Conservation (phyloP, 2,113 vertebrate genomes). For the Capreolus pygargus region DNA sequence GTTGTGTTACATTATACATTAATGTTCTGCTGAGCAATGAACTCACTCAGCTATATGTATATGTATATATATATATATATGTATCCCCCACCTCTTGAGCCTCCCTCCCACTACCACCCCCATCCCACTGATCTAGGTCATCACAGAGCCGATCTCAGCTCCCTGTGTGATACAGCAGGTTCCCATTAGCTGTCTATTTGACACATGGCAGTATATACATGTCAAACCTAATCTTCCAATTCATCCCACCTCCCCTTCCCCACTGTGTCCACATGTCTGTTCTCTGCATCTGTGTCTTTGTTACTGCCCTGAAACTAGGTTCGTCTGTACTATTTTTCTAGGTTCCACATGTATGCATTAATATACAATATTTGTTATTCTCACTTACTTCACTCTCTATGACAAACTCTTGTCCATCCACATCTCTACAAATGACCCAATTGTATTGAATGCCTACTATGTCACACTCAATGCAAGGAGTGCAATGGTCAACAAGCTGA, state of each 20-base stretch:
- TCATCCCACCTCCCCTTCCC: neutral
- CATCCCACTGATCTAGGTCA: neutral
- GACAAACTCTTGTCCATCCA: neutral
- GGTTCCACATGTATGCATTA: neutral
- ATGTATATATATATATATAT: neutral
- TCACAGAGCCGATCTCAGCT: neutral
- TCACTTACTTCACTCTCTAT: neutral
- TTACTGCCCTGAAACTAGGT: neutral
- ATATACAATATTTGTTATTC: neutral
- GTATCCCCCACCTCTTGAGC: neutral
- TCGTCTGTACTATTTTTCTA: neutral
- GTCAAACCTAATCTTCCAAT: neutral
- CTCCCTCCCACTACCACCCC: neutral
- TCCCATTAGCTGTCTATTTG: neutral
- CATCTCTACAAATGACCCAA: neutral
- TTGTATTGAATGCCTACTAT: neutral
- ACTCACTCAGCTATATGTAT: neutral
- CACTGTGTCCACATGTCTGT: neutral
- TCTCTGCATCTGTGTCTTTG: neutral
- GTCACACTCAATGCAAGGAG: neutral
- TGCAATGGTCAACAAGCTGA: neutral
- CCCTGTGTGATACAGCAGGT: neutral
- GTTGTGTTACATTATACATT: neutral
- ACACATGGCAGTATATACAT: neutral
- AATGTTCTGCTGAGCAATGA: neutral